Evolutionary conservation across 2,888 invertebrate genomes (phyloP), one percentile per base, ranked within the genome.

Genomic region (Gymnoscelis rufifasciata): DNA sequence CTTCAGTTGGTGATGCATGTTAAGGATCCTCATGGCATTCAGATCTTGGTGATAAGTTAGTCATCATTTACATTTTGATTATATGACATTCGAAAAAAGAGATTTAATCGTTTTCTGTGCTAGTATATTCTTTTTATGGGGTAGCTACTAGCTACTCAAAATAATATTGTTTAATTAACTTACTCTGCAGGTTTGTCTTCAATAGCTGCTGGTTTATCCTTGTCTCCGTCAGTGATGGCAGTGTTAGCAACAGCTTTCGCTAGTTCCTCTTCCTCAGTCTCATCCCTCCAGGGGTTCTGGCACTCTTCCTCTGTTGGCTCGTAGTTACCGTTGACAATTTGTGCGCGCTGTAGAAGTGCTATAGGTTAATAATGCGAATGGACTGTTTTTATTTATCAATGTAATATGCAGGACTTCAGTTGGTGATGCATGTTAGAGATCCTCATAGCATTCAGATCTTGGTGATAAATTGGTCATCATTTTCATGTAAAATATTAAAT

Each of bases 251-350:
- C 90, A 19, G 92, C 91, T 60, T 93, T 90, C 14, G 89, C 91
- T 30, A 94, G 64, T 43, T 92, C 92, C 51, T 92, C 93, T 41
- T 90, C 89, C 41, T 93, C 93, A 8, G 91, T 91, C 56, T 94
- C 94, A 49, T 94, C 93, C 54, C 95, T 94, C 70, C 95, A 95
- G 8, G 95, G 94, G 92, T 95, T 97, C 57, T 94, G 92, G 70
- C 95, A 94, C 74, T 98, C 97, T 2, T 94, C 94, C 42, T 96
- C 95, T 7, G 90, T 94, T 0, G 99, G 99, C 79, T 99, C 98
- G 68, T 95, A 91, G 2, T 72, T 80, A 1, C 96, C 97, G 57
- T 90, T 90, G 23, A 93, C 88, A 37, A 93, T 91, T 59, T 86
- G 82, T 49, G 89, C 87, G 43, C 93, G 89, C 84, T 89, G 66